Conservation (phyloP, 2,113 vertebrate species). For the Falcunculus frontatus region DNA sequence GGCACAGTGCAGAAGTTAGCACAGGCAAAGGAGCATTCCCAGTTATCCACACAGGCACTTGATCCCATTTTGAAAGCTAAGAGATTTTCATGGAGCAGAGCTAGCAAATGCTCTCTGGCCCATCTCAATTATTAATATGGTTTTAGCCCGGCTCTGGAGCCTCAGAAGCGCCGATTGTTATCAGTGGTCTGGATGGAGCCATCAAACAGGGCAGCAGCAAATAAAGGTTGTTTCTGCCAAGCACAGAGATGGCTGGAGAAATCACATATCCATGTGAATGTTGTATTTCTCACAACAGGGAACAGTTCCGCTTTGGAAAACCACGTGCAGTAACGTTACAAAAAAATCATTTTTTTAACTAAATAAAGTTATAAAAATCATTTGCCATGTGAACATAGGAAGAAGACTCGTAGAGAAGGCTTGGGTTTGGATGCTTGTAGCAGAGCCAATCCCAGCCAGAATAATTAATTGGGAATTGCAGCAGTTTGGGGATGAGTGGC, state of each 20-base stretch:
- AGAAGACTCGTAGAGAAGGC: not conserved
- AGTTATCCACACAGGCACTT: not conserved
- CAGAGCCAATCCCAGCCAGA: not conserved
- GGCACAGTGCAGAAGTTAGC: not conserved
- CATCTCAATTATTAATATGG: not conserved
- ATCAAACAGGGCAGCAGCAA: not conserved
- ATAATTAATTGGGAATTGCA: not conserved
- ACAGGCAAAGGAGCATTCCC: not conserved
- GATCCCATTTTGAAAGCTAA: not conserved
- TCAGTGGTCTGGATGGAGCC: not conserved
- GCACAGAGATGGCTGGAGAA: not conserved
- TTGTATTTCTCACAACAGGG: not conserved
- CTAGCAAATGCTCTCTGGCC: not conserved
- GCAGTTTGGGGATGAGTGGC: not conserved
- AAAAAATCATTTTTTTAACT: no score
- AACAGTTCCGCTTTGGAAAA: not conserved
- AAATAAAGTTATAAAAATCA: not conserved
- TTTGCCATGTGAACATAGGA: fast-evolving
- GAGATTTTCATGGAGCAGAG: not conserved
- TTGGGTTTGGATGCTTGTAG: not conserved
- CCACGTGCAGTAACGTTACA: fast-evolving
- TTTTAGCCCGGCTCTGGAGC: not conserved
- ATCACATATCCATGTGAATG: fast-evolving
- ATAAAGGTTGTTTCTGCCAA: not conserved
- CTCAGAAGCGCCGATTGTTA: not conserved